phyloP scores from a whole-genome alignment of 2,113 vertebrate species.

The Saimiri boliviensis region DNA sequence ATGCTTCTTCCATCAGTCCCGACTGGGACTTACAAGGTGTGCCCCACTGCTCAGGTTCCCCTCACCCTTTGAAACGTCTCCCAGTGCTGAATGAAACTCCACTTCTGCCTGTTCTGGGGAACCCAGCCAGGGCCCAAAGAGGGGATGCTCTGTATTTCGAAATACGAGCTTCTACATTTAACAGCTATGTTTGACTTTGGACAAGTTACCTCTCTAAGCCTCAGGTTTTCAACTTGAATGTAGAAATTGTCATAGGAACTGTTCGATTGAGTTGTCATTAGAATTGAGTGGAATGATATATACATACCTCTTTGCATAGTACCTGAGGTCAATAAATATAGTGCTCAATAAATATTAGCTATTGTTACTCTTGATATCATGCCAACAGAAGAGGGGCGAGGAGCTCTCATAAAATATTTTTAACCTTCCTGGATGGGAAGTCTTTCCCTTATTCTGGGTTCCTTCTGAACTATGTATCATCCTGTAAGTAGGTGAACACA shows the following conservation, averaged over 20 bases:
- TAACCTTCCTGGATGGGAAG: not conserved
- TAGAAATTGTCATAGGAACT: not conserved
- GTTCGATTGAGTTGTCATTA: not conserved
- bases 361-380: not conserved
- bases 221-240: slow-evolving; percentile 13
- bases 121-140: not conserved
- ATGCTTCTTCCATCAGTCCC: not conserved
- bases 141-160: not conserved
- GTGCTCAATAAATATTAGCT: not conserved
- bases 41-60: not conserved
- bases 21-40: not conserved
- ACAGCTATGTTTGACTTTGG: not conserved
- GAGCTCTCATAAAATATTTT: not conserved
- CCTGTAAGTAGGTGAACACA: slow-evolving; percentile 46
- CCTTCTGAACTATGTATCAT: slow-evolving; percentile 20
- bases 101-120: not conserved
- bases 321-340: not conserved
- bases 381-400: not conserved
- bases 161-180: not conserved
- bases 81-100: not conserved
- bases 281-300: not conserved
- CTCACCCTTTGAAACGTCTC: not conserved
- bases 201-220: not conserved
- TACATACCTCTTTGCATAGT: not conserved
- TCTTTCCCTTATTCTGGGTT: not conserved